Conservation (phyloP, 2,113 vertebrate species). For the Polyodon spathula region DNA sequence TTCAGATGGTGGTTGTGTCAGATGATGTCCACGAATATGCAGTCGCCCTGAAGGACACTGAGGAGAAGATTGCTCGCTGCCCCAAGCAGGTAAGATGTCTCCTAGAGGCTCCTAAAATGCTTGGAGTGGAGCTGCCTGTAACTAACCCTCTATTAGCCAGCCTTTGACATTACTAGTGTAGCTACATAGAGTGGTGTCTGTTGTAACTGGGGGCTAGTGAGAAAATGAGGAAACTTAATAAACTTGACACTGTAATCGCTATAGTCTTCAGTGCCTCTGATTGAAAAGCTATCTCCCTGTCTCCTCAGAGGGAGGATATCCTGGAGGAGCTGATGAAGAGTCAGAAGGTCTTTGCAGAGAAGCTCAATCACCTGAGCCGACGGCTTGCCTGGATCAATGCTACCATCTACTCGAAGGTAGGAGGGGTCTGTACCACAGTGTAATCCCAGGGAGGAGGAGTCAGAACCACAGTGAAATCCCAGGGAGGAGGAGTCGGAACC, state of each 20-base stretch:
- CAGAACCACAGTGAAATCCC: background rate
- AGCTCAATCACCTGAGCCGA: slow-evolving; percentile 89
- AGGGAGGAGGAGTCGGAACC: background rate
- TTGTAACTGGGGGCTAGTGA: too few species aligned
- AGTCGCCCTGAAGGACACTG: slow-evolving; percentile 85
- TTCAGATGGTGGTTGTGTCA: slow-evolving; percentile 93
- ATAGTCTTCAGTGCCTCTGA: background rate
- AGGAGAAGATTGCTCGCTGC: slow-evolving; percentile 87
- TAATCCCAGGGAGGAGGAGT: background rate
- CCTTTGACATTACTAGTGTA: too few species aligned
- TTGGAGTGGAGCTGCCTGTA: background rate
- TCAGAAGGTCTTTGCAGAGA: slow-evolving; percentile 91
- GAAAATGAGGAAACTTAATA: too few species aligned
- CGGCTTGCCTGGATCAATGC: slow-evolving; percentile 95
- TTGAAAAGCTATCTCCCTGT: background rate
- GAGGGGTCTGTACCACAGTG: background rate
- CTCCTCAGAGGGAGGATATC: slow-evolving; percentile 79
- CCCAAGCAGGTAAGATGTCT: slow-evolving; percentile 62
- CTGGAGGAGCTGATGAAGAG: slow-evolving; percentile 84
- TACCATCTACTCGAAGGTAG: slow-evolving; percentile 96
- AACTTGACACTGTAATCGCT: background rate
- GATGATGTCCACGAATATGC: slow-evolving; percentile 95
- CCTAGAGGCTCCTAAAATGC: too few species aligned
- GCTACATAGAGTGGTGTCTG: too few species aligned
- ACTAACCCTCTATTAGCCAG: too few species aligned